phyloP scores from a whole-genome alignment of 2,113 vertebrate species.

The Centropristis striata region DNA sequence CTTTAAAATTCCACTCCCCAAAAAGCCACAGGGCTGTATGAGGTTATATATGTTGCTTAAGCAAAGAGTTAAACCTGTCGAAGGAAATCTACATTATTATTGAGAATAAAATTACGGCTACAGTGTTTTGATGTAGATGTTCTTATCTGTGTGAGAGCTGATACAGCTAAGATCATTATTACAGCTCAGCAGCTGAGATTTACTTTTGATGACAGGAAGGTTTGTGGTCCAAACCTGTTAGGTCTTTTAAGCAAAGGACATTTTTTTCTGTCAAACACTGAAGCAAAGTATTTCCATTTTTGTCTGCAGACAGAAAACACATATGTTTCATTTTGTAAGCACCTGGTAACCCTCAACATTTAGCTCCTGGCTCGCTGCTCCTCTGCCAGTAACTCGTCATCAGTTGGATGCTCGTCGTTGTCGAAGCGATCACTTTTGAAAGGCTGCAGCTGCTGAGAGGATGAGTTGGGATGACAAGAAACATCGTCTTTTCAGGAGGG shows the following conservation, averaged over 20 bases:
- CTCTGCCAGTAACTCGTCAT: slow-evolving; percentile 63
- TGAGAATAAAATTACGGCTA: too few relatives aligned
- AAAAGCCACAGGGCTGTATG: too few relatives aligned
- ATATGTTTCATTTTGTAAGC: not conserved
- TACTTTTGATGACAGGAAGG: not conserved
- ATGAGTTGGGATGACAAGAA: slow-evolving; percentile 41
- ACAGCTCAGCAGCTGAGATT: not conserved
- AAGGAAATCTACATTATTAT: too few relatives aligned
- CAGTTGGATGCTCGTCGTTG: slow-evolving; percentile 30
- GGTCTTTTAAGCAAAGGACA: not conserved
- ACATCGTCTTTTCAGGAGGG: not conserved
- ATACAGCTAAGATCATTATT: not conserved
- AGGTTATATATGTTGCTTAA: too few relatives aligned
- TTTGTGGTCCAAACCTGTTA: not conserved
- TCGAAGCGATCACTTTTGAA: slow-evolving; percentile 63
- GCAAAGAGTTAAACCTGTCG: too few relatives aligned
- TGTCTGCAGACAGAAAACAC: not conserved
- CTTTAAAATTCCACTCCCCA: too few relatives aligned
- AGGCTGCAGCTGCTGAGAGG: slow-evolving; percentile 70
- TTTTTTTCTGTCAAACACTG: not conserved
- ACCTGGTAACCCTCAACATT: slow-evolving; percentile 13
- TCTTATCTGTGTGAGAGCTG: not conserved
- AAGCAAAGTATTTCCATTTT: not conserved
- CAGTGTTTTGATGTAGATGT: not conserved
- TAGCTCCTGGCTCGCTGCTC: slow-evolving; percentile 16